These are phyloP conservation scores for Mythimna lalbum DNA, from an alignment of 2,888 invertebrate species.

Conservation along the genomic window DNA sequence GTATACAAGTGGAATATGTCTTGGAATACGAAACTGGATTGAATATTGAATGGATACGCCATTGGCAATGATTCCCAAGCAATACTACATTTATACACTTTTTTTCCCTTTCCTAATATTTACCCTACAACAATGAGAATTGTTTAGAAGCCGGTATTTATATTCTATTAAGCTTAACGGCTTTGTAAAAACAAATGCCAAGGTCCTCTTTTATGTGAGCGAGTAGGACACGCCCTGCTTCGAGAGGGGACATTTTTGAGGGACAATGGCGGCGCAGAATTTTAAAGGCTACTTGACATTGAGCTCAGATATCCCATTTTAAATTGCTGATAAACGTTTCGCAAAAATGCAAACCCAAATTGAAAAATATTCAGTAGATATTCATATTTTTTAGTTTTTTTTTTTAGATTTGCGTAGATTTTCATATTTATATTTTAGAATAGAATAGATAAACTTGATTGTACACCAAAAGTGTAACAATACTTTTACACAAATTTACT, in stretches of 20 bases:
- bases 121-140: slow-evolving; percentile 14
- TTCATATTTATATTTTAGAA: no score
- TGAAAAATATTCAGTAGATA: no score
- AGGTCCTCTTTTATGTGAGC: slow-evolving; percentile 46
- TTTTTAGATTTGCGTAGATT: no score
- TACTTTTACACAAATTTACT: no score
- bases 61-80: no score
- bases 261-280: slow-evolving; percentile 22
- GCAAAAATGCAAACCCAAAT: not conserved
- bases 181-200: slow-evolving; percentile 55
- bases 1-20: no score
- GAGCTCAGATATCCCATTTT: not conserved
- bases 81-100: no score
- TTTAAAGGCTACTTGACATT: slow-evolving; percentile 27
- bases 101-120: slow-evolving; percentile 2
- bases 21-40: no score
- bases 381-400: no score
- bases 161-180: slow-evolving; percentile 24
- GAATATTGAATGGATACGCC: no score
- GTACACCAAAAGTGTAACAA: no score
- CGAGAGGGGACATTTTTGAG: slow-evolving; percentile 37
- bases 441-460: no score
- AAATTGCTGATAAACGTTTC: slow-evolving; percentile 4
- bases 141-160: slow-evolving; percentile 13
- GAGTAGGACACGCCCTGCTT: slow-evolving; percentile 29